Percentiles rank a stretch among this genome's conserved stretches.
Evolutionary conservation across 2,797 vertebrate species (phyloP).

Genomic region (Sternotherus odoratus): DNA sequence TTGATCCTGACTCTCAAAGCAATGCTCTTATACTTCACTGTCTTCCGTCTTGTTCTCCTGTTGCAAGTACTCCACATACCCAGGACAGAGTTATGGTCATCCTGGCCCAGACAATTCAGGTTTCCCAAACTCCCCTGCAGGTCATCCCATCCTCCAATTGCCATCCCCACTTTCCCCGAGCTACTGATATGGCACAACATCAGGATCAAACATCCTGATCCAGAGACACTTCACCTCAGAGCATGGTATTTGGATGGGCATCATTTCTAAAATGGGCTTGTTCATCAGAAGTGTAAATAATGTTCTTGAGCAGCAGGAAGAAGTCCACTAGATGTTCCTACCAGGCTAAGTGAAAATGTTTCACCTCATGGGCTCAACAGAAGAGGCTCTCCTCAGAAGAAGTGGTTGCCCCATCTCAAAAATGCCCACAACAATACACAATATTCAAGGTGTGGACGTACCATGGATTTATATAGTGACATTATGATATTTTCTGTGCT

Average conservation of each 20-base stretch:
- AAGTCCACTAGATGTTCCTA: neutral
- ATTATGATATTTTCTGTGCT: neutral
- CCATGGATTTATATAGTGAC: neutral
- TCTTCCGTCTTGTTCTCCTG: neutral
- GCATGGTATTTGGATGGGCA: neutral
- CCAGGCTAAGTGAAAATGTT: neutral
- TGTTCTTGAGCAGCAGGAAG: neutral
- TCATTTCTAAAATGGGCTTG: neutral
- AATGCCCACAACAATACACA: neutral
- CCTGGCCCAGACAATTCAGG: too few species aligned
- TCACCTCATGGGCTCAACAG: neutral
- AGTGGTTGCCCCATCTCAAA: too few species aligned
- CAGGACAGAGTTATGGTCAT: neutral
- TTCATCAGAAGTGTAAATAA: neutral
- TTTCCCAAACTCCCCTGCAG: too few species aligned
- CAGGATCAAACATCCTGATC: too few species aligned
- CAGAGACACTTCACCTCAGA: neutral
- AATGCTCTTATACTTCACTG: neutral
- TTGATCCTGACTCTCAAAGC: neutral
- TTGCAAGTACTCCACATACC: neutral
- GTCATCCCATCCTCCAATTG: too few species aligned
- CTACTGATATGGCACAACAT: too few species aligned
- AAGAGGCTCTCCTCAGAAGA: neutral
- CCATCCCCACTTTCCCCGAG: too few species aligned
- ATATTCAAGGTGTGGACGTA: neutral